Base-by-base conservation (phyloP, 2,888 invertebrate species). In the Ganaspis brasiliensis region DNA sequence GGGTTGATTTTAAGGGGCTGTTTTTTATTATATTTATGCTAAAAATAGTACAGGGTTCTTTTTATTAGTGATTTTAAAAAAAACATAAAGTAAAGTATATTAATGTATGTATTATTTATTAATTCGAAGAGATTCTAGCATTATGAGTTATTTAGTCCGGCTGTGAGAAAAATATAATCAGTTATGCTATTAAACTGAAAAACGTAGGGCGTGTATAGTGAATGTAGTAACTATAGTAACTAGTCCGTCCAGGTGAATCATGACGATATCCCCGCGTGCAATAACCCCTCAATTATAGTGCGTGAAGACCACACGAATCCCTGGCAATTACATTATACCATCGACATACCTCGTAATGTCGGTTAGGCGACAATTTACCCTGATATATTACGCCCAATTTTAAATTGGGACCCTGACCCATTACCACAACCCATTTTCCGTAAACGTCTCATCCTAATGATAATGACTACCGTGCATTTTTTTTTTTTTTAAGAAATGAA, bases 241-340 rank as follows among this genome's bases (percentile, higher is more conserved):
- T 77, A 76, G 72, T 49, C 75, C 75, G 81, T 79, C 87, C 86
- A 87, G 87, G 87, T 87, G 87, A 87, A 87, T 87, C 87, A 87
- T 87, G 67, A 67, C 26, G 24, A 45, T 67, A 67, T 67, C 16
- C 45, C 40, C 37, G 45, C 67, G 26, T 67, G 67, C 24, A 67
- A 67, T 67, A 67, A 45, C 67, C 67, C 67, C 67, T 67, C 67
- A 40, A 67, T 67, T 67, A 67, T 21, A 67, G 24, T 85, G 86
- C 86, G 85, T 83, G 83, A 85, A 86, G 83, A 85, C 67, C 67
- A 45, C 85, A 84, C 86, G 84, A 84, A 84, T 86, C 84, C 83
- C 72, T 59, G 81, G 81, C 81, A 85, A 83, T 87, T 86, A 67
- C 45, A 86, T 83, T 83, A 77, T 77, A 81, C 75, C 85, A 80